Base-by-base conservation (phyloP, 2,888 invertebrate species). In the Chalcis sispes region DNA sequence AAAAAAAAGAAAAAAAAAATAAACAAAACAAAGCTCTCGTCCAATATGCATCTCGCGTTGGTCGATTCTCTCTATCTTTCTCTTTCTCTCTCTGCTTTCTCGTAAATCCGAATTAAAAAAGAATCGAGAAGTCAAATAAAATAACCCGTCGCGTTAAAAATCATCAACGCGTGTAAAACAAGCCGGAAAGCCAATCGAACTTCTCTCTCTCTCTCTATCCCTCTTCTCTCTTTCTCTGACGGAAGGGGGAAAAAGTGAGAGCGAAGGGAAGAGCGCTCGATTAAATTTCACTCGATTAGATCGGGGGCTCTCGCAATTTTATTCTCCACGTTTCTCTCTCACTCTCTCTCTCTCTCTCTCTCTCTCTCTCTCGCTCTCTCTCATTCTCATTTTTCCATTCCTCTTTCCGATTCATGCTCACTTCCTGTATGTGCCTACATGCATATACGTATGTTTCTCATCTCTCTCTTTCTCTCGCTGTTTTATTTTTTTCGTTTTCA, bases 241-340 rank as follows among this genome's bases (percentile, higher is more conserved):
- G n/a, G 8, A n/a, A 25, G 62, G 20, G 15, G 27, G 36, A 25
- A 42, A 8, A 27, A 27, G 54, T 13, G 27, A 13, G 54, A 42
- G 25, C 13, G 36, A 29, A 20, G 20, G 64, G 32, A 32, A 59
- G 59, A 32, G 56, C 32, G 67, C 70, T 69, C 70, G 69, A 70
- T 75, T 75, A 64, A 75, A 75, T 70, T 50, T 69, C 75, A 70
- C 72, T 72, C 61, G 66, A 66, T 71, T 65, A 66, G 59, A 61
- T 54, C 69, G 75, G n/a, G 48, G 23, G 48, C 32, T n/a, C 32
- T 61, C 61, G 54, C 66, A 66, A 66, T 66, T 58, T 70, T 18
- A 42, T 40, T 56, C 59, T 18, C 25, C 23, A 25, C 46, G 7
- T 18, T 23, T 18, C 18, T 42, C 42, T n/a, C 32, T 4, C 66